phyloP scores from a whole-genome alignment of 2,797 vertebrate species.

The Pantherophis vulpinus region DNA sequence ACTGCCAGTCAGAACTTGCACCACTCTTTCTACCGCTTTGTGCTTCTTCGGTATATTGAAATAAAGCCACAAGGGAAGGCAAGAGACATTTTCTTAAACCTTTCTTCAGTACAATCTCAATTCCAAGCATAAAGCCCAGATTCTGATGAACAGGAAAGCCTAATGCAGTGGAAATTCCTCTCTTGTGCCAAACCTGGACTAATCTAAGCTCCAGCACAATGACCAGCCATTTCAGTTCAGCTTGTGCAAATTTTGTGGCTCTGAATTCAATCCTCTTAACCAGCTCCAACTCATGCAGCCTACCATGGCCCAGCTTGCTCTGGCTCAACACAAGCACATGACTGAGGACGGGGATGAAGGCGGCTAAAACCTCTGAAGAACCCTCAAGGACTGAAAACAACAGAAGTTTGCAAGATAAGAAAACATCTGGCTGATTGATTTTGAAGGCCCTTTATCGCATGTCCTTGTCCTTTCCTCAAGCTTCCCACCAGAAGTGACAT shows the following conservation, averaged over 20 bases:
- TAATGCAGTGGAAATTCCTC: not conserved
- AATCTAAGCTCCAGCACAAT: not conserved
- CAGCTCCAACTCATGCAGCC: not conserved
- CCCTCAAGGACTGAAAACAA: not conserved
- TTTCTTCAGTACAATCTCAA: not conserved
- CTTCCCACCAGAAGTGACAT: not conserved
- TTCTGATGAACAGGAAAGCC: not conserved
- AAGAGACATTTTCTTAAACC: not conserved
- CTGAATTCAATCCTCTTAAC: not conserved
- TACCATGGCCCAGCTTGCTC: not conserved
- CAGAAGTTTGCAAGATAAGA: not conserved
- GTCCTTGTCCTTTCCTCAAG: fast-evolving
- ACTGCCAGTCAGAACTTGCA: not conserved
- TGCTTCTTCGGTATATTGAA: not conserved
- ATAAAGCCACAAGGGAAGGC: not conserved
- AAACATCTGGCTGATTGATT: not conserved
- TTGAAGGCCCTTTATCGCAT: not conserved
- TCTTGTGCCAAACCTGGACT: not conserved
- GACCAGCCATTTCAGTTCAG: not conserved
- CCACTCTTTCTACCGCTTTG: not conserved
- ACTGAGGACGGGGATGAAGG: too few species aligned
- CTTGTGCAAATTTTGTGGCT: not conserved
- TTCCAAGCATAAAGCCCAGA: not conserved
- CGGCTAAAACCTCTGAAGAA: not conserved
- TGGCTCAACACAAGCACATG: not conserved